phyloP scores from a whole-genome alignment of 2,888 invertebrate genomes.

The Drosophila kambysellisi region DNA sequence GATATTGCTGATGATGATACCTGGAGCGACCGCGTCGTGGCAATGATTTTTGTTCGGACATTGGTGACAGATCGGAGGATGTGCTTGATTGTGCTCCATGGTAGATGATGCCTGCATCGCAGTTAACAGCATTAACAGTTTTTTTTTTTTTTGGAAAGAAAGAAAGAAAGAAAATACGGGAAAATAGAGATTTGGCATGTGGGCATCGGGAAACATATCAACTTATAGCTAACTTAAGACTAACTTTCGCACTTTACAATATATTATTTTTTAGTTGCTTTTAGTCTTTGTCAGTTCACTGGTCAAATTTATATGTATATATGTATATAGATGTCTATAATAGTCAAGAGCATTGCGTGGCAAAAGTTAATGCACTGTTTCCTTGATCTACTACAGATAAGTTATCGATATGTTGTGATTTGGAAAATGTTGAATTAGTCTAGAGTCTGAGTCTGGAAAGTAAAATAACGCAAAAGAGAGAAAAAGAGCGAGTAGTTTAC shows the following conservation, averaged over 20 bases:
- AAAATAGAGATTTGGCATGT: slow-evolving; percentile 63
- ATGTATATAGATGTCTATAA: slow-evolving; percentile 8
- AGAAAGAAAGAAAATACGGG: slow-evolving; percentile 74
- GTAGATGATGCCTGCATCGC: slow-evolving; percentile 88
- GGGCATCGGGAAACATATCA: slow-evolving; percentile 39
- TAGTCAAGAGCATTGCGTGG: slow-evolving; percentile 42
- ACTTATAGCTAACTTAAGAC: slow-evolving; percentile 49
- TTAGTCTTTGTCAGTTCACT: slow-evolving; percentile 41
- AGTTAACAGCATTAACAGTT: slow-evolving; percentile 36
- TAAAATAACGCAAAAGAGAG: slow-evolving; percentile 65
- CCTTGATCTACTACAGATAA: slow-evolving; percentile 79
- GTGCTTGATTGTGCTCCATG: slow-evolving; percentile 91
- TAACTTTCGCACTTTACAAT: slow-evolving; percentile 31
- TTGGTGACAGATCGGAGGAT: slow-evolving; percentile 91
- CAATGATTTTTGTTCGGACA: slow-evolving; percentile 91
- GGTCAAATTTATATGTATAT: slow-evolving; percentile 40
- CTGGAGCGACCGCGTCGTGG: slow-evolving; percentile 90
- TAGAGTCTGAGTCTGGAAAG: slow-evolving; percentile 84
- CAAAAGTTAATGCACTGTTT: slow-evolving; percentile 30
- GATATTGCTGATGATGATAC: slow-evolving; percentile 87
- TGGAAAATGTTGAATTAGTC: slow-evolving; percentile 83
- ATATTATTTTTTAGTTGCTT: slow-evolving; percentile 18
- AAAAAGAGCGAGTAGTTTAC: slow-evolving; percentile 60
- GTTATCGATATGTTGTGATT: slow-evolving; percentile 84
- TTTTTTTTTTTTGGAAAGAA: slow-evolving; percentile 31